Percentiles rank a stretch among this genome's conserved stretches.
phyloP scores from a whole-genome alignment of 2,113 vertebrate genomes.

The Colinus virginianus region DNA sequence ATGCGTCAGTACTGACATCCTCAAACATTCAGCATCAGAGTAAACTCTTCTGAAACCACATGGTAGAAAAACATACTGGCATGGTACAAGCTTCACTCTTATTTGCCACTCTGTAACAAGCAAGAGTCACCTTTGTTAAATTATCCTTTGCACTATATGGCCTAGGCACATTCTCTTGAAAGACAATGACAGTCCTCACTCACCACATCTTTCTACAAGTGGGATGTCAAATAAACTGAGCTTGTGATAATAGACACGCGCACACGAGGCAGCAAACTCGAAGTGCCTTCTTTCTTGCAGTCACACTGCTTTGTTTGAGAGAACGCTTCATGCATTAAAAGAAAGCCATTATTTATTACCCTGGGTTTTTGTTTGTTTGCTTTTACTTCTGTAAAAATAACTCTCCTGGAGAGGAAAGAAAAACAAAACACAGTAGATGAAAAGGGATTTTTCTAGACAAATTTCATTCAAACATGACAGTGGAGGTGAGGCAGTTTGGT shows the following conservation, averaged over 20 bases:
- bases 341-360: background rate
- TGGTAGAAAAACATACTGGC: background rate
- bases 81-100: background rate
- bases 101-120: background rate
- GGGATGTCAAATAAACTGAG: background rate
- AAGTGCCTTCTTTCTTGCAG: background rate
- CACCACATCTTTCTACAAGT: background rate
- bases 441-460: background rate
- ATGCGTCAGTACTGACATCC: background rate
- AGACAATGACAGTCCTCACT: background rate
- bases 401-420: background rate
- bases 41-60: background rate
- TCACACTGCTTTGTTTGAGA: rapidly evolving
- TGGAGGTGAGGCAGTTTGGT: background rate
- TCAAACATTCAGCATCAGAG: background rate
- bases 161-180: background rate
- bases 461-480: background rate
- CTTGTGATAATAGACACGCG: rapidly evolving
- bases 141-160: rapidly evolving
- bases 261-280: rapidly evolving
- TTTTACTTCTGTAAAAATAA: background rate
- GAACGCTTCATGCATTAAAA: background rate
- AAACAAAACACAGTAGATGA: background rate
- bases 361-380: background rate
- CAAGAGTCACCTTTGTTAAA: background rate